phyloP scores from a whole-genome alignment of 2,113 vertebrate genomes.

The Isichthys henryi region DNA sequence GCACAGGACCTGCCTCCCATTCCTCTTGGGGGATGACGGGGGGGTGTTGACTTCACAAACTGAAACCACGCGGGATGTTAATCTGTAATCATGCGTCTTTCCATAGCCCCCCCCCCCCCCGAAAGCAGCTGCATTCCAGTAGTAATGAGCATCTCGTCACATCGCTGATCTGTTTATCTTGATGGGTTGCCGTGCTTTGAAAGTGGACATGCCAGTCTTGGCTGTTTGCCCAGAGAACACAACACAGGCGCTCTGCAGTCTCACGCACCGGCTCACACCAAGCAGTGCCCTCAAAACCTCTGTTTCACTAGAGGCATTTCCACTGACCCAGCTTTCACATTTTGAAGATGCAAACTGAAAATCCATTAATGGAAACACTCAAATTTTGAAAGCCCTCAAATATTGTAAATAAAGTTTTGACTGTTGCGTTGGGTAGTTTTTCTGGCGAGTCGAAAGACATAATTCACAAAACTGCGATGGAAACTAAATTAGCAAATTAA shows the following conservation, averaged over 20 bases:
- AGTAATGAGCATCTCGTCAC: constrained; percentile 46
- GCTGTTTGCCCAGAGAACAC: constrained; percentile 19
- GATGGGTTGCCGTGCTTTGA: not conserved
- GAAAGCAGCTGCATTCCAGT: constrained; percentile 46
- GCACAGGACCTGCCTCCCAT: not conserved
- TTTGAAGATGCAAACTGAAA: not conserved
- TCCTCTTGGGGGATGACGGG: not conserved
- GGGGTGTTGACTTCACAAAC: not conserved
- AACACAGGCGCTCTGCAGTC: not conserved
- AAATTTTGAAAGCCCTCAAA: not conserved
- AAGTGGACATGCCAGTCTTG: not conserved
- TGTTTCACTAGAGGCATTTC: not conserved
- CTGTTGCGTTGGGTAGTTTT: not conserved
- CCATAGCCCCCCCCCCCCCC: not conserved
- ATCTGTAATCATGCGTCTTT: not conserved
- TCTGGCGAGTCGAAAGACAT: not conserved
- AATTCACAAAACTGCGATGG: not conserved
- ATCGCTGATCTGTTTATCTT: constrained; percentile 13
- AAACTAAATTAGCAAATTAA: not conserved
- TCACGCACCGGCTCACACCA: not conserved
- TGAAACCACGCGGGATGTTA: not conserved
- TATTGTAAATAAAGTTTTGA: not conserved
- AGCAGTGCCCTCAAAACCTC: no score
- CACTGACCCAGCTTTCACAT: not conserved
- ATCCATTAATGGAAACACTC: not conserved